phyloP scores from a whole-genome alignment of 2,113 vertebrate genomes.

The Chaetorhynchus papuensis region DNA sequence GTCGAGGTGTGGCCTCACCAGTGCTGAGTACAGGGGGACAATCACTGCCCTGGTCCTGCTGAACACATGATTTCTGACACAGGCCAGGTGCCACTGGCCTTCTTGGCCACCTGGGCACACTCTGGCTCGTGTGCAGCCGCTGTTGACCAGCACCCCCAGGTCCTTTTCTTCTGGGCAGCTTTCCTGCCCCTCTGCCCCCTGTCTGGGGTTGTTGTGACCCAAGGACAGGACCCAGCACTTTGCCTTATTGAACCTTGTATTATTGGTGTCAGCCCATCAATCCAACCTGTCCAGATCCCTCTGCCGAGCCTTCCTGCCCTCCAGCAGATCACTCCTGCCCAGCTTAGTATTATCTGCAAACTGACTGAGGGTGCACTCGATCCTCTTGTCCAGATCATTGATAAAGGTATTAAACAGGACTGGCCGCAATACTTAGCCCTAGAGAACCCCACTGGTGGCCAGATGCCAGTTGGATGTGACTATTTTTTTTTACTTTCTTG shows the following conservation, averaged over 20 bases:
- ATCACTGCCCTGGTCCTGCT: not conserved
- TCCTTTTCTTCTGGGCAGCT: not conserved
- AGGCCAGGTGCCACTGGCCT: not conserved
- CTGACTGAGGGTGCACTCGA: not conserved
- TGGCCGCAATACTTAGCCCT: not conserved
- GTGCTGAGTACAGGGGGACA: rapidly evolving
- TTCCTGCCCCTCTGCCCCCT: not conserved
- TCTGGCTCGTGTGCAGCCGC: rapidly evolving
- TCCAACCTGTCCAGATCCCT: not conserved
- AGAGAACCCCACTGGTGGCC: not conserved
- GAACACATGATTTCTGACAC: not conserved
- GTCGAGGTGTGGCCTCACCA: rapidly evolving
- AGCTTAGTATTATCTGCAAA: not conserved
- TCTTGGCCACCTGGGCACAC: not conserved
- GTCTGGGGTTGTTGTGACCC: not conserved
- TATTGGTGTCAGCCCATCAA: not conserved
- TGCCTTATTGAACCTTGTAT: not conserved
- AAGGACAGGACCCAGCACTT: not conserved
- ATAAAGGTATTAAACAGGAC: not conserved
- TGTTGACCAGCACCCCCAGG: not conserved
- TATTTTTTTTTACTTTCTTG: no score
- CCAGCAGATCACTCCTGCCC: not conserved
- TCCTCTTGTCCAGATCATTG: not conserved
- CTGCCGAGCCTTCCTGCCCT: not conserved
- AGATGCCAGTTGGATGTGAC: not conserved